Evolutionary conservation across 2,113 vertebrate species (phyloP).

Genomic region (Passer montanus): DNA sequence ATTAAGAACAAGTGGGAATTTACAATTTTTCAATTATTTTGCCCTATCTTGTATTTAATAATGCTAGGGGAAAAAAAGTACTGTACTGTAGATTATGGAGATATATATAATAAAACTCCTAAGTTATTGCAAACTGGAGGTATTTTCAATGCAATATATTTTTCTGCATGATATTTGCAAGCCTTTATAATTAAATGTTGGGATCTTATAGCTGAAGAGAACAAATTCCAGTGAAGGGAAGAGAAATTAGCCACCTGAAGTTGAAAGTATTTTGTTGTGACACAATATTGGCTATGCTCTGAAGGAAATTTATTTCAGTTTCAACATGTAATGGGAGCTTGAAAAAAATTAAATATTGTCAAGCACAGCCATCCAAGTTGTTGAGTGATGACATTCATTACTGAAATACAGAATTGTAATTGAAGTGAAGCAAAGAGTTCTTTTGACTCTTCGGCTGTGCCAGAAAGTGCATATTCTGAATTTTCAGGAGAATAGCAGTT

Average conservation of each 20-base stretch:
- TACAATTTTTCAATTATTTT: not conserved
- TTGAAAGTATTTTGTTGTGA: not conserved
- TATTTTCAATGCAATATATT: not conserved
- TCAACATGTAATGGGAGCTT: not conserved
- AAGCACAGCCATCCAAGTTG: not conserved
- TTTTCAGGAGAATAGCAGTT: not conserved
- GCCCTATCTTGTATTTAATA: not conserved
- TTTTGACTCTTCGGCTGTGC: not conserved
- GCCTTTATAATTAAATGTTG: not conserved
- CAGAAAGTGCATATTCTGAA: not conserved
- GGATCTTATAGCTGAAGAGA: not conserved
- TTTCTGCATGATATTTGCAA: not conserved
- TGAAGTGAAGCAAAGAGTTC: not conserved
- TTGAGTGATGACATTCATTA: not conserved
- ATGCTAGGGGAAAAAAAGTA: not conserved
- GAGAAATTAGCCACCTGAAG: not conserved
- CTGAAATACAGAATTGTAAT: not conserved
- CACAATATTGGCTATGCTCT: not conserved
- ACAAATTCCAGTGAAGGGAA: not conserved
- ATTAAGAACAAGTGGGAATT: not conserved
- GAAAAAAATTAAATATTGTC: not conserved
- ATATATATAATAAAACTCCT: not conserved
- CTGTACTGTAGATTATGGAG: too few relatives aligned
- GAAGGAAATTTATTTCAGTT: not conserved
- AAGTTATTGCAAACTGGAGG: not conserved